These are phyloP conservation scores for Eidolon helvum DNA, from an alignment of 2,113 vertebrate species.

Conservation along the genomic window DNA sequence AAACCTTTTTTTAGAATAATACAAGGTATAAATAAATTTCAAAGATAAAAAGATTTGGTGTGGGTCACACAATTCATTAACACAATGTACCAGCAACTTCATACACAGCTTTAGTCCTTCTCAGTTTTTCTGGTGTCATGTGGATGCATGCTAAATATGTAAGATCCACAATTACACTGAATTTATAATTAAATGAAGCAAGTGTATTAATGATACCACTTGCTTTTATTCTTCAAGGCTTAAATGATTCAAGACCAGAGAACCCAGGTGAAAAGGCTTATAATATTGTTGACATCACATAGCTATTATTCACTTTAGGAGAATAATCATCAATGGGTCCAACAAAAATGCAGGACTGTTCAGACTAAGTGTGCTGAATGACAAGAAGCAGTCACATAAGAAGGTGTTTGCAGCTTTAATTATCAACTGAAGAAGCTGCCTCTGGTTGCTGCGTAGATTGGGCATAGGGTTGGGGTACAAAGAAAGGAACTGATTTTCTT, in stretches of 20 bases:
- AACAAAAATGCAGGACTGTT: not conserved
- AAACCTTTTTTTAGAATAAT: constrained; percentile 42
- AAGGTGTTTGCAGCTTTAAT: not conserved
- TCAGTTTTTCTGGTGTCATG: constrained; percentile 32
- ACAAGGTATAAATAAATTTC: constrained; percentile 56
- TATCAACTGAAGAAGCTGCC: not conserved
- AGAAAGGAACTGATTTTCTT: not conserved
- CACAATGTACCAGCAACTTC: not conserved
- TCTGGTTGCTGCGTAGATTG: not conserved
- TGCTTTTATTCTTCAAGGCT: not conserved
- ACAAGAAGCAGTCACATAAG: not conserved
- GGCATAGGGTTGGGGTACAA: not conserved
- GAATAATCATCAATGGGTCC: not conserved
- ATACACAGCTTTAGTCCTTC: not conserved
- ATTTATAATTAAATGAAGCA: constrained; percentile 35
- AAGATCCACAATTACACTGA: not conserved
- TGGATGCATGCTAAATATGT: constrained; percentile 4
- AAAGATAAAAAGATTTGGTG: constrained; percentile 27
- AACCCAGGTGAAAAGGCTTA: not conserved
- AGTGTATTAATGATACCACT: not conserved
- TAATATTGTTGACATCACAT: not conserved
- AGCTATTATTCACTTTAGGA: not conserved
- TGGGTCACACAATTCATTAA: constrained; percentile 42
- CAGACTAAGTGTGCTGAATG: not conserved
- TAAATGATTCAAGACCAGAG: not conserved